phyloP scores from a whole-genome alignment of 2,113 vertebrate species.

The Baryphthengus martii region DNA sequence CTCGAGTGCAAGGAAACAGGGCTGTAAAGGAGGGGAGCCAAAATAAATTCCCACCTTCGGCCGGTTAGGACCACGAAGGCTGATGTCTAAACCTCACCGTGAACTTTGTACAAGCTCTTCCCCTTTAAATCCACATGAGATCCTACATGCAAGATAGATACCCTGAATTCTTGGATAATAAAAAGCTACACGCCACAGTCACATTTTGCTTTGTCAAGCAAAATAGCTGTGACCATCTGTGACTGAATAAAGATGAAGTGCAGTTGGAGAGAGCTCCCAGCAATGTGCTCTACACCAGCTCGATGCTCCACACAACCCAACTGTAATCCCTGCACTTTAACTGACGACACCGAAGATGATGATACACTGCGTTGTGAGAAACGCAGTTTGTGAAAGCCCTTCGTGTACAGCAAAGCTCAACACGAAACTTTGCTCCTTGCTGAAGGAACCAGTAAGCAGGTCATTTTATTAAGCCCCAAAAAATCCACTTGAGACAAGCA shows the following conservation, averaged over 20 bases:
- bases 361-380: rapidly evolving
- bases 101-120: background rate
- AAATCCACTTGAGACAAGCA: background rate
- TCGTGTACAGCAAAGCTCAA: background rate
- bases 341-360: background rate
- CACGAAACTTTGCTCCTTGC: background rate
- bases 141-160: background rate
- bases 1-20: background rate
- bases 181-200: background rate
- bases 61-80: background rate
- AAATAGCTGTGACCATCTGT: slow-evolving; percentile 57
- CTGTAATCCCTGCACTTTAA: background rate
- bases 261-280: slow-evolving; percentile 33
- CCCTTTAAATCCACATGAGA: background rate
- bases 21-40: background rate
- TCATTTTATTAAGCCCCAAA: background rate
- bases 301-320: background rate
- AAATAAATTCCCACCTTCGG: background rate
- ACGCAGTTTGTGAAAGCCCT: background rate
- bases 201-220: slow-evolving; percentile 60
- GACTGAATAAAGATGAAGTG: slow-evolving; percentile 60
- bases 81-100: rapidly evolving
- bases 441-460: background rate
- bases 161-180: background rate
- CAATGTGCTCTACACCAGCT: background rate